A percentile compares a stretch with the other conserved stretches of the same genome.
Conservation (phyloP, 2,888 invertebrate species). For the Unio pictorum region DNA sequence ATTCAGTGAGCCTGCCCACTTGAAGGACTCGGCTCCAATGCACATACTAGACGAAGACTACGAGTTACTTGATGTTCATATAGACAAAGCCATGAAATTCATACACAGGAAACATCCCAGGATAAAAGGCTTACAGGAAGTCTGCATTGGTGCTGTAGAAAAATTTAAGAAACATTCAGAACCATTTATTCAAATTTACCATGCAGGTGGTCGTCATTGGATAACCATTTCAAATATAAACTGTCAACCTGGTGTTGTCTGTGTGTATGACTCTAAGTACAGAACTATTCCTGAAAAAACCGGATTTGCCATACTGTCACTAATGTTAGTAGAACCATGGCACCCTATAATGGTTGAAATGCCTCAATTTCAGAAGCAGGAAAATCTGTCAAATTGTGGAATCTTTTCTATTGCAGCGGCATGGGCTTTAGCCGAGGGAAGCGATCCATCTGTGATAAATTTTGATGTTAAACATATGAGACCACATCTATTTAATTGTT, state of each 20-base stretch:
- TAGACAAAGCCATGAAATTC: conserved; percentile 30
- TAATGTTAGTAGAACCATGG: conserved; percentile 7
- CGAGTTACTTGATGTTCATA: conserved; percentile 27
- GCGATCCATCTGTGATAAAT: conserved; percentile 28
- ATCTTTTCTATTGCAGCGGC: conserved; percentile 39
- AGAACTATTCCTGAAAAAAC: conserved; percentile 12
- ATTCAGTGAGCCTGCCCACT: too few species aligned
- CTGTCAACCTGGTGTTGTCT: conserved; percentile 15
- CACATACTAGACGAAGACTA: conserved; percentile 10
- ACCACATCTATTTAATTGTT: conserved; percentile 21
- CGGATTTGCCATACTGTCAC: conserved; percentile 3
- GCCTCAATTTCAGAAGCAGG: conserved; percentile 34
- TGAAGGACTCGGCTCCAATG: too few species aligned
- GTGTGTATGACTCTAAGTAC: conserved; percentile 36
- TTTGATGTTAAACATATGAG: conserved; percentile 27
- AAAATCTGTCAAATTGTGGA: conserved; percentile 32
- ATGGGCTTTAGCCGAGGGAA: conserved; percentile 23
- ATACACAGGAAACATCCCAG: conserved; percentile 18
- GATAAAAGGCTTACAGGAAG: conserved; percentile 30
- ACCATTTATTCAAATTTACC: conserved; percentile 33
- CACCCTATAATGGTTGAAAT: conserved; percentile 19
- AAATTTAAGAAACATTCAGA: conserved; percentile 10
- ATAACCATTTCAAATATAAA: conserved; percentile 27
- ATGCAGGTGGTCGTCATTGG: conserved; percentile 35
- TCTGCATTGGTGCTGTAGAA: conserved; percentile 19